These are phyloP conservation scores for Accipiter minullus DNA, from an alignment of 2,797 vertebrate genomes.

Conservation along the genomic window DNA sequence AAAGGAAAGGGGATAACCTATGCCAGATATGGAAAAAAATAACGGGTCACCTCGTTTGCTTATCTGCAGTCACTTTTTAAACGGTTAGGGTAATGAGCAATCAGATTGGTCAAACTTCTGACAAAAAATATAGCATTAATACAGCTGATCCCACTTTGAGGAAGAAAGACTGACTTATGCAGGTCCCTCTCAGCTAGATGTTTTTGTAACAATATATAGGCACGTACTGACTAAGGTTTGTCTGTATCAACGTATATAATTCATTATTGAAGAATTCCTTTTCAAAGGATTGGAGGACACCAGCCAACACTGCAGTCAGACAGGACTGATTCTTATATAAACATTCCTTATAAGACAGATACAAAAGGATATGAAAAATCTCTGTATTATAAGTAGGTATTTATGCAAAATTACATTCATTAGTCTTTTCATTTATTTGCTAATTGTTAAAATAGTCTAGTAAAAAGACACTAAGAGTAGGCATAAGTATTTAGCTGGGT, in stretches of 20 bases:
- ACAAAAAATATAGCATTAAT: not conserved
- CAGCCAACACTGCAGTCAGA: not conserved
- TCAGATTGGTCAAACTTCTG: not conserved
- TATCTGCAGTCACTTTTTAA: not conserved
- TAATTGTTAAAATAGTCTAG: conserved; percentile 26
- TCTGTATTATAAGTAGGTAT: not conserved
- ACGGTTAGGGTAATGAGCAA: not conserved
- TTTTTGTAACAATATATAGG: not conserved
- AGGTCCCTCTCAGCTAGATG: not conserved
- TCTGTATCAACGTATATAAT: not conserved
- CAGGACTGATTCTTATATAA: not conserved
- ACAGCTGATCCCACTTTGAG: not conserved
- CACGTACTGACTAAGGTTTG: not conserved
- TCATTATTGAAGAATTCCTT: not conserved
- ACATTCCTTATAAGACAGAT: not conserved
- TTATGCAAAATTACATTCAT: conserved; percentile 12
- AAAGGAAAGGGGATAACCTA: not conserved
- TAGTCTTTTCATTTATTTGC: conserved; percentile 25
- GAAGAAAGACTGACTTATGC: not conserved
- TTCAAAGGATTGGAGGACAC: not conserved
- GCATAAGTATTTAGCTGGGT: not conserved
- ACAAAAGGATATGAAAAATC: not conserved
- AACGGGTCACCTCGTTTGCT: not conserved
- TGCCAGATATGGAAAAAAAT: not conserved
- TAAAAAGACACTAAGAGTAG: not conserved